Evolutionary conservation across 2,888 invertebrate genomes (phyloP).

Genomic region (Eristalis arbustorum): DNA sequence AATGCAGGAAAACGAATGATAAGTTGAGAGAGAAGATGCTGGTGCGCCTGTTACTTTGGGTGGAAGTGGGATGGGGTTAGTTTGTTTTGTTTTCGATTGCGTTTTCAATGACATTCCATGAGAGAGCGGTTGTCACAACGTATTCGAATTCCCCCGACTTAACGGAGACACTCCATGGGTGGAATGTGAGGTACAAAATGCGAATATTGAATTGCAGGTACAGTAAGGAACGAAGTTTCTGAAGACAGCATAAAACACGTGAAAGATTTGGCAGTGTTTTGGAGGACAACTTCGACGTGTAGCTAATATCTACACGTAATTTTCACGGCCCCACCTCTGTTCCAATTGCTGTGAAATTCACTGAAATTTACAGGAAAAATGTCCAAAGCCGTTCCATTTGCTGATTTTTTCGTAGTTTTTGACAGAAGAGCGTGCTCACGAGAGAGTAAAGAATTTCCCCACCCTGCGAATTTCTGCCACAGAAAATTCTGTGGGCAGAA

Average conservation of each 20-base stretch:
- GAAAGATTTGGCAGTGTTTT: too few species aligned
- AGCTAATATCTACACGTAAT: too few species aligned
- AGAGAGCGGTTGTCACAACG: neutral
- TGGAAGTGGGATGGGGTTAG: neutral
- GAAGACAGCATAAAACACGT: neutral
- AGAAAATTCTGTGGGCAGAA: too few species aligned
- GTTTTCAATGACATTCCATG: conserved; percentile 23
- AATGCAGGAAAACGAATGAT: conserved; percentile 35
- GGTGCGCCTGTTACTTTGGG: neutral
- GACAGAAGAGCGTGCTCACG: too few species aligned
- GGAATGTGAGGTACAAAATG: neutral
- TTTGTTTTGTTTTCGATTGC: conserved; percentile 14
- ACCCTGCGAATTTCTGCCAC: too few species aligned
- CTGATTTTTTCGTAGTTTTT: too few species aligned
- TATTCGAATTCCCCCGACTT: neutral
- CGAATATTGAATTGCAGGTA: neutral
- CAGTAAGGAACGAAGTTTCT: neutral
- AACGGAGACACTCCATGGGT: neutral
- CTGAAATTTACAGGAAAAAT: too few species aligned
- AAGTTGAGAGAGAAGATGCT: conserved; percentile 31
- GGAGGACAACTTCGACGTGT: too few species aligned
- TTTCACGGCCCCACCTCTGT: too few species aligned
- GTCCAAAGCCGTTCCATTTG: too few species aligned
- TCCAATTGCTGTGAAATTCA: too few species aligned
- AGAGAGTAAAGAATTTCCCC: too few species aligned